Percentiles rank a stretch among this genome's conserved stretches.
phyloP scores from a whole-genome alignment of 2,113 vertebrate genomes.

The Cyprinodon variegatus region DNA sequence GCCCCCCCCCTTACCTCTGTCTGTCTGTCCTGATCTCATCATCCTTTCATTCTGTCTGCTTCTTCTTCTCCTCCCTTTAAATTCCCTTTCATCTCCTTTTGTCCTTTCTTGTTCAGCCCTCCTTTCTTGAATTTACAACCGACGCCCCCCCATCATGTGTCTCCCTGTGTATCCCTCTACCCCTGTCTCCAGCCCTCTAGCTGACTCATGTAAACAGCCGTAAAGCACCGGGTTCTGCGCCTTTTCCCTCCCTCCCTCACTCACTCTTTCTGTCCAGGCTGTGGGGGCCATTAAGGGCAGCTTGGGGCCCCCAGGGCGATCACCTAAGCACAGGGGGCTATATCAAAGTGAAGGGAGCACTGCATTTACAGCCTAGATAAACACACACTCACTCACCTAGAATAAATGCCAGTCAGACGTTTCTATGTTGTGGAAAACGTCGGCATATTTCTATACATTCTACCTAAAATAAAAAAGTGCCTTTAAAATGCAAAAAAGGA shows the following conservation, averaged over 20 bases:
- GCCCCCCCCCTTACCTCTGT: conserved; percentile 46
- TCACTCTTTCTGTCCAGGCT: conserved; percentile 32
- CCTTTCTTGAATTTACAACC: conserved; percentile 57
- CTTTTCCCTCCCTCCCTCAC: conserved; percentile 26
- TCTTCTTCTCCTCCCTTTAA: conserved; percentile 23
- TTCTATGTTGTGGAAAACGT: conserved; percentile 4
- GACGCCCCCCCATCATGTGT: not conserved
- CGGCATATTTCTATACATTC: too few species aligned
- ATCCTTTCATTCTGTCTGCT: conserved; percentile 52
- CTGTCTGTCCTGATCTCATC: conserved; percentile 45
- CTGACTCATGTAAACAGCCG: conserved; percentile 73
- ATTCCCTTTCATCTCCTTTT: conserved; percentile 68
- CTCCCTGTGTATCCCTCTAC: conserved; percentile 32
- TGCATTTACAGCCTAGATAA: conserved; percentile 74
- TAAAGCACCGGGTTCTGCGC: conserved; percentile 65
- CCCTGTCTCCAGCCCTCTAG: conserved; percentile 40
- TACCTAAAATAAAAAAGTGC: too few species aligned
- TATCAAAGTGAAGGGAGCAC: conserved; percentile 64
- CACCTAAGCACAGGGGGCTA: conserved; percentile 56
- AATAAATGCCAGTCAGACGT: conserved; percentile 53
- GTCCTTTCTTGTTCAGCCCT: conserved; percentile 35
- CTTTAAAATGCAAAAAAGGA: not conserved
- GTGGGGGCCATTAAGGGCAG: conserved; percentile 60
- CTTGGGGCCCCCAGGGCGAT: conserved; percentile 37
- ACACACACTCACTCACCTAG: conserved; percentile 56